Percentiles rank a stretch among this genome's conserved stretches.
These are phyloP conservation scores for Alentia gelatinosa DNA, from an alignment of 2,888 invertebrate genomes.

Conservation along the genomic window DNA sequence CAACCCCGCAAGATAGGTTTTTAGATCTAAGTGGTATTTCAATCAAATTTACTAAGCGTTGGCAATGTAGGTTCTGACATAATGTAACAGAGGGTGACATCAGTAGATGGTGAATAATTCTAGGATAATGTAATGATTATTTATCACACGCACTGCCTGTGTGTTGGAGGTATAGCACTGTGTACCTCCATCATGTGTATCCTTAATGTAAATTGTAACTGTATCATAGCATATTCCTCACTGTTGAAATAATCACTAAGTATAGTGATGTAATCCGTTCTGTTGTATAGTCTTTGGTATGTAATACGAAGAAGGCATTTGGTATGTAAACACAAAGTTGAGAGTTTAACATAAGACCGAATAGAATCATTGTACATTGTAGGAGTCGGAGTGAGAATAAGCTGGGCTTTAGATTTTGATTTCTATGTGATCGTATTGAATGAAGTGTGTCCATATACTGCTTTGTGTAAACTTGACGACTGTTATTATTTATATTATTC, in stretches of 20 bases:
- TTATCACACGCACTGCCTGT: background rate
- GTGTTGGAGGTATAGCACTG: background rate
- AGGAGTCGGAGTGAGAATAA: no score
- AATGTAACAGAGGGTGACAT: no score
- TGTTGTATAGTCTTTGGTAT: background rate
- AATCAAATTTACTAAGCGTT: no score
- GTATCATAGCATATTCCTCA: slow-evolving; percentile 18
- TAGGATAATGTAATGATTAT: background rate
- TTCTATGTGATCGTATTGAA: background rate
- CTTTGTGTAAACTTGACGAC: no score
- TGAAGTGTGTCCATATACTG: no score
- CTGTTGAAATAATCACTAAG: slow-evolving; percentile 30
- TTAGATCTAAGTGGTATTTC: no score
- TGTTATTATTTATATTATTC: no score
- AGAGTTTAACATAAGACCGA: background rate
- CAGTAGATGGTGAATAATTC: background rate
- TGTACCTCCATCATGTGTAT: background rate
- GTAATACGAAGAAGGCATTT: background rate
- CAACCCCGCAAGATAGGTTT: no score
- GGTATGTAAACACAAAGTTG: background rate
- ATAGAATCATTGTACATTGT: no score
- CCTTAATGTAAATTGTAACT: background rate
- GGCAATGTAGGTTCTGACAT: no score
- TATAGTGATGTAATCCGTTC: background rate
- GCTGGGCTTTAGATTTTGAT: no score